These are phyloP conservation scores for Drosophila multiciliata DNA, from an alignment of 2,888 invertebrate genomes.

Conservation along the genomic window DNA sequence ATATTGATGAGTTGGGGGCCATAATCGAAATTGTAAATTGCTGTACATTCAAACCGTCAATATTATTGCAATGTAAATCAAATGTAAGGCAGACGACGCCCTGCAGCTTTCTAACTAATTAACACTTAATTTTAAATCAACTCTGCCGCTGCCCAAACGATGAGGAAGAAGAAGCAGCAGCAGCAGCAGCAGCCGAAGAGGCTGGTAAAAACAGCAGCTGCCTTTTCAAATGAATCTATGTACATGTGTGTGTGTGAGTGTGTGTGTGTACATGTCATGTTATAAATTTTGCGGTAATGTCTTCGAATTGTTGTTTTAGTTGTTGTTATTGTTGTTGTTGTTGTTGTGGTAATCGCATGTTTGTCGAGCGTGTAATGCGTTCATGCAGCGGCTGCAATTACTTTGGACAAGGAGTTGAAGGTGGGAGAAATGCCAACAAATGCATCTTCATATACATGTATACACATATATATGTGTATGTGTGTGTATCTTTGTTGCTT, in stretches of 20 bases:
- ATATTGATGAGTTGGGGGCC: constrained; percentile 34
- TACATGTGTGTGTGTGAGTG: constrained; percentile 1
- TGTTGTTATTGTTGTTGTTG: constrained; percentile 49
- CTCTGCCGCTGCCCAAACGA: constrained; percentile 8
- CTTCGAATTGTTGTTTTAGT: constrained; percentile 63
- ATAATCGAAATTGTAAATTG: constrained; percentile 51
- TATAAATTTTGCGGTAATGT: constrained; percentile 82
- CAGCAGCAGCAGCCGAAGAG: constrained; percentile 7
- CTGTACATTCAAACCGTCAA: constrained; percentile 20
- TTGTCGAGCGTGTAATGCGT: constrained; percentile 81
- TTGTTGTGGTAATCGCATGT: constrained; percentile 76
- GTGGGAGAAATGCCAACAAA: constrained; percentile 3
- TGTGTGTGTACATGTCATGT: constrained; percentile 52
- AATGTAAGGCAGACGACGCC: constrained; percentile 62
- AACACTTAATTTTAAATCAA: constrained; percentile 80
- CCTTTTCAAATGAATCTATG: constrained; percentile 31
- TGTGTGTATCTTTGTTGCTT: constrained; percentile 20
- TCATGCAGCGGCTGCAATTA: constrained; percentile 80
- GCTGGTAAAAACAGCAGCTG: constrained; percentile 71
- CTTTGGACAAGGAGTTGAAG: constrained; percentile 44
- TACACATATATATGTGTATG: constrained; percentile 9
- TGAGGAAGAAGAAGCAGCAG: constrained; percentile 13
- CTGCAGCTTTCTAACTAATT: constrained; percentile 79
- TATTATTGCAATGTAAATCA: constrained; percentile 57
- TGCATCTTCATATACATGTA: neutral